Conservation (phyloP, 2,888 invertebrate genomes). For the Tetropium fuscum region DNA sequence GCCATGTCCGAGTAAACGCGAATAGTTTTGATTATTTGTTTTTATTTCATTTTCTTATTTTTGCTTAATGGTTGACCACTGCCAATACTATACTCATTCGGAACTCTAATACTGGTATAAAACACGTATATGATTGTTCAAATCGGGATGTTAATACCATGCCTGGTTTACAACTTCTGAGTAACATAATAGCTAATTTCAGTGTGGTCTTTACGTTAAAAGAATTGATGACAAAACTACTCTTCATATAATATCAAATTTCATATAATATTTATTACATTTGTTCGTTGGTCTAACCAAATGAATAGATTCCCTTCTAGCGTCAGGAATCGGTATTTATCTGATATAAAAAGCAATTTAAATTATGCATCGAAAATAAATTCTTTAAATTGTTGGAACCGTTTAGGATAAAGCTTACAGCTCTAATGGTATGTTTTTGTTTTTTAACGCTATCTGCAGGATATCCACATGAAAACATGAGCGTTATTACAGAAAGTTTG, state of each 20-base stretch:
- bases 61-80: too few species aligned
- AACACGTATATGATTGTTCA: too few species aligned
- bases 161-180: constrained; percentile 4
- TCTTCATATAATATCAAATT: constrained; percentile 35
- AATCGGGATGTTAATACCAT: constrained; percentile 6
- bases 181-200: constrained; percentile 29
- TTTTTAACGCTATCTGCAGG: too few species aligned
- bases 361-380: constrained; percentile 5
- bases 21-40: too few species aligned
- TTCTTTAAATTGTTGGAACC: constrained; percentile 1
- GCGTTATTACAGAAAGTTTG: too few species aligned
- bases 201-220: constrained; percentile 38
- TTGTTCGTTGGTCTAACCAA: constrained; percentile 30
- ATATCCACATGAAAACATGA: too few species aligned
- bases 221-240: constrained; percentile 40
- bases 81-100: too few species aligned
- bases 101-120: too few species aligned
- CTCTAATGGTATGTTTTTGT: too few species aligned
- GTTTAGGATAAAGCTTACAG: neutral
- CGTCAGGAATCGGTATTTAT: neutral
- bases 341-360: neutral
- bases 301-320: neutral
- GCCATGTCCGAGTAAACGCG: too few species aligned
- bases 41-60: too few species aligned
- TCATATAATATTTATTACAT: constrained; percentile 41